Percentiles rank a stretch among this genome's conserved stretches.
These are phyloP conservation scores for Charina bottae DNA, from an alignment of 2,113 vertebrate genomes.

Conservation along the genomic window DNA sequence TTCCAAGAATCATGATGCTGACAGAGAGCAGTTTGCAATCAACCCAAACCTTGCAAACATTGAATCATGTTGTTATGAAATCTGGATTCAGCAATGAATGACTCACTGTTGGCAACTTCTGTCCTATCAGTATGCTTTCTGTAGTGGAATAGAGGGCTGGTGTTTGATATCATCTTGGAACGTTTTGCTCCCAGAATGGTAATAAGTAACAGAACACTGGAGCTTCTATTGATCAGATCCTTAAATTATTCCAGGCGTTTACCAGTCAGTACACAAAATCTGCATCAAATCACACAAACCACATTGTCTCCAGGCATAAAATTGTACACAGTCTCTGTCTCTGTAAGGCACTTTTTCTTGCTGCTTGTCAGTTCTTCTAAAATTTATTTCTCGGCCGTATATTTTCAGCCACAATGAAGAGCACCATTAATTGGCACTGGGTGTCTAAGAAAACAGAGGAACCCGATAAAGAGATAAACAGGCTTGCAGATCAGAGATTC, in stretches of 20 bases:
- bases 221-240: constrained; percentile 52
- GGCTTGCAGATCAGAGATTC: constrained; percentile 2
- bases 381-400: constrained; percentile 10
- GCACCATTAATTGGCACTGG: neutral
- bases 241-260: constrained; percentile 51
- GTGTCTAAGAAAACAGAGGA: constrained; percentile 9
- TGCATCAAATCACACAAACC: constrained; percentile 7
- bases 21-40: constrained; percentile 55
- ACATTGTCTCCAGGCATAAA: constrained; percentile 46
- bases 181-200: constrained; percentile 50
- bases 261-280: constrained; percentile 28
- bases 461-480: neutral
- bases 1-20: constrained; percentile 36
- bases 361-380: constrained; percentile 3
- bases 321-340: constrained; percentile 22
- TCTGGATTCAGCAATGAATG: constrained; percentile 48
- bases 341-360: constrained; percentile 27
- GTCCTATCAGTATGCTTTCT: constrained; percentile 61
- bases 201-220: constrained; percentile 48
- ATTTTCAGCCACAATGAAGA: constrained; percentile 28
- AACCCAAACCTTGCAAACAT: constrained; percentile 58
- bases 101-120: constrained; percentile 65
- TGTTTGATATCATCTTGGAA: constrained; percentile 61
- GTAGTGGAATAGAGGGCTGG: constrained; percentile 38
- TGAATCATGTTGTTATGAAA: constrained; percentile 63